phyloP scores from a whole-genome alignment of 2,888 invertebrate genomes.

The Coelopa pilipes region DNA sequence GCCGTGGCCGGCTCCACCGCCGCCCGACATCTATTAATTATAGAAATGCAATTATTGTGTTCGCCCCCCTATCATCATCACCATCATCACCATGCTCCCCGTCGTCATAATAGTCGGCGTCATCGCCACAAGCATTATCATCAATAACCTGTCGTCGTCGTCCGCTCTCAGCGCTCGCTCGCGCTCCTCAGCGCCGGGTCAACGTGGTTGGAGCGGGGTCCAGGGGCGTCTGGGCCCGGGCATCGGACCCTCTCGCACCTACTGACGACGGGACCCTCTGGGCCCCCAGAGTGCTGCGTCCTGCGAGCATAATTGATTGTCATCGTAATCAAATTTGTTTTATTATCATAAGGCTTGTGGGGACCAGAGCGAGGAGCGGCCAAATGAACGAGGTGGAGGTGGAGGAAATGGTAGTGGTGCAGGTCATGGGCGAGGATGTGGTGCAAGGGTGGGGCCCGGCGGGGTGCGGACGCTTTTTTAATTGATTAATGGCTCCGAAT shows the following conservation, averaged over 20 bases:
- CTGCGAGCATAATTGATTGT: constrained; percentile 30
- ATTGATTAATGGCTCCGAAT: constrained; percentile 30
- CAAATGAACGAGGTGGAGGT: too few species aligned
- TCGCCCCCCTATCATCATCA: background rate
- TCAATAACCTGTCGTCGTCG: background rate
- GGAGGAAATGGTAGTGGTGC: too few species aligned
- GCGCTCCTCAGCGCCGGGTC: constrained; percentile 2
- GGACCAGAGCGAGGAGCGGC: background rate
- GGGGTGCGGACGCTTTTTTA: background rate
- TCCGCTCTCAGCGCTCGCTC: background rate
- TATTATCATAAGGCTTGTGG: background rate
- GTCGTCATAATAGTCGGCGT: background rate
- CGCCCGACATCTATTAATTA: constrained; percentile 25
- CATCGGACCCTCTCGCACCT: background rate
- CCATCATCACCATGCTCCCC: too few species aligned
- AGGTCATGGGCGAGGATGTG: too few species aligned
- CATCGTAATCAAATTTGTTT: constrained; percentile 34
- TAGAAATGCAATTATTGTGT: constrained; percentile 23
- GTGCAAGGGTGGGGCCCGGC: background rate
- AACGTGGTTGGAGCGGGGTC: background rate
- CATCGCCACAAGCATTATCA: background rate
- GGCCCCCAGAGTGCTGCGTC: background rate
- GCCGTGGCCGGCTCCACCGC: too few species aligned
- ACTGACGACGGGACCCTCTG: background rate
- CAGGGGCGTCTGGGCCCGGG: background rate